A percentile compares a stretch with the other conserved stretches of the same genome.
phyloP scores from a whole-genome alignment of 2,888 invertebrate species.

The Lithodes maja region DNA sequence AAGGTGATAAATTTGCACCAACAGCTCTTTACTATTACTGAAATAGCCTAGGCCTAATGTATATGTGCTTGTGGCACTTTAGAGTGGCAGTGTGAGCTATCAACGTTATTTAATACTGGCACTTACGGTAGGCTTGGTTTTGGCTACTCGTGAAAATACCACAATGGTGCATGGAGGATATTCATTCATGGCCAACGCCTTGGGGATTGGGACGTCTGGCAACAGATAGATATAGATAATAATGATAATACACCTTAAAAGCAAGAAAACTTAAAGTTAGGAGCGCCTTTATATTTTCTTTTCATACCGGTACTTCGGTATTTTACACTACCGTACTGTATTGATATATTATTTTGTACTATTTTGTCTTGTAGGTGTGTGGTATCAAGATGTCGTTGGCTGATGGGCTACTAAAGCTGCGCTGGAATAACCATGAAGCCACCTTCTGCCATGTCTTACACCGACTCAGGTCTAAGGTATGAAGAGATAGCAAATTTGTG shows the following conservation, averaged over 20 bases:
- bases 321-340: neutral
- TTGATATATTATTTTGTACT: neutral
- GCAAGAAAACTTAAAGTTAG: neutral
- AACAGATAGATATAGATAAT: neutral
- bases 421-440: slow-evolving; percentile 64
- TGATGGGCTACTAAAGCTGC: slow-evolving; percentile 56
- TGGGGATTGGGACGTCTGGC: neutral
- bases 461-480: slow-evolving; percentile 52
- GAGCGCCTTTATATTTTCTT: neutral
- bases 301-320: no score
- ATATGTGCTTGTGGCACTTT: no score
- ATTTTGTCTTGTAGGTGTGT: slow-evolving; percentile 21
- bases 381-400: slow-evolving; percentile 47
- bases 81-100: no score
- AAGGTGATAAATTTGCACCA: no score
- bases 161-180: no score
- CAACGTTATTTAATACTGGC: no score
- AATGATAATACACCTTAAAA: neutral
- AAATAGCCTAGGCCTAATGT: no score
- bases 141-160: no score
- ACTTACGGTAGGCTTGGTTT: no score
- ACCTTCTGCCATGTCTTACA: slow-evolving; percentile 56
- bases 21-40: no score
- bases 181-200: no score
- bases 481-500: neutral